Base-by-base conservation (phyloP, 2,888 invertebrate genomes). In the Leptodirus hochenwartii region DNA sequence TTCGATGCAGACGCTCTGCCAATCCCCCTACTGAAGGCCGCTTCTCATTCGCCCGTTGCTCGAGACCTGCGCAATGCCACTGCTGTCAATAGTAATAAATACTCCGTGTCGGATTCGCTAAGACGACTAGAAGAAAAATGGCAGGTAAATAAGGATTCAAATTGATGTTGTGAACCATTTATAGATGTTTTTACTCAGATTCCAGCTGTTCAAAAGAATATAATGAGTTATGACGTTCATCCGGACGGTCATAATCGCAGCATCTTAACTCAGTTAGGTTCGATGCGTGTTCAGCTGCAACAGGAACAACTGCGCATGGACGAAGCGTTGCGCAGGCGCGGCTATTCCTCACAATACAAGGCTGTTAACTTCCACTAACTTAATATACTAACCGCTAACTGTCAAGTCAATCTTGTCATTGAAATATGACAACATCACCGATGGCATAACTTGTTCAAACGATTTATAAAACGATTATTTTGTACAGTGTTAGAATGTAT, bases 231-330 rank as follows among this genome's bases (percentile, higher is more conserved):
- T 34, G 41, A 43, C 26, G 48, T 51, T 40, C 28, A 38, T 15
- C 35, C 41, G 3, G 59, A 62, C 25, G 64, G 65, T 30, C 49
- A 49, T 9, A 59, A 58, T 36, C 59, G 54, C 41, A 57, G 67
- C 30, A 69, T 74, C 34, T 43, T 75, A 36, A 74, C 74, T 0
- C 74, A 75, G 45, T 49, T 75, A 20, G 75, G 74, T 1, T 71
- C 74, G 9, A 72, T 75, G 32, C 50, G 72, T 22, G 58, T 70
- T 40, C 74, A 75, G 41, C 43, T 75, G 41, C 74, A 74, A 39
- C 54, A 70, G 24, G 72, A 74, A 33, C 70, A 71, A 45, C 45
- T 74, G 34, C 62, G 64, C 39, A 50, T 69, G 38, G 68, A 71
- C 49, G 58, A 56, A 42, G 47, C 49, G 29, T 41, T 56, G 40